Evolutionary conservation across 2,797 vertebrate genomes (phyloP), one percentile per base, ranked within the genome.

Genomic region (Dermochelys coriacea): DNA sequence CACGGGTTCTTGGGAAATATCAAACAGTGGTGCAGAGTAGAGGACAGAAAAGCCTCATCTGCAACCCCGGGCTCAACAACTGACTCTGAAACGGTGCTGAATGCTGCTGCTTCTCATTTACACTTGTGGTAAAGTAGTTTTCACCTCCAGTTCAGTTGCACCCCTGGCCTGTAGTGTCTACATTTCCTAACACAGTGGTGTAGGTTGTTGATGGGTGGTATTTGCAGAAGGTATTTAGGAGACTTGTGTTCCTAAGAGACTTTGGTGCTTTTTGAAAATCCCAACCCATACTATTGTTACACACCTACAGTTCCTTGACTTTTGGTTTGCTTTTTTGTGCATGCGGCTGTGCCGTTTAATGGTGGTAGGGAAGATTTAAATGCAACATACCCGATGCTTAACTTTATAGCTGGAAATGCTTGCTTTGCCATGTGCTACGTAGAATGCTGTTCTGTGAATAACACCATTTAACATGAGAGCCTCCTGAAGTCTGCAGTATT

Each of bases 301-400:
- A 37, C n/a, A 3, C 21, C 51, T 86, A 54, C 90, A 82, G 14
- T 37, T 8, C 34, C 74, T 49, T 75, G 51, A 8, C 83, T 79
- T 47, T 77, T 15, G 12, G 57, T 87, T 49, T 85, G 52, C 2
- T 0, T 37, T 80, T 93, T 61, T 57, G 57, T 90, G 10, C 37
- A 2, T 19, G 34, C 12, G 31, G 6, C 8, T 15, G 2, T 61
- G 50, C 23, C n/a, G 57, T 71, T 82, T 82, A 61, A 1, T 37
- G 52, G 12, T 55, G 57, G 49, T 47, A 75, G 45, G 74, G 41
- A 45, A 75, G 41, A 9, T 1, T 89, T 50, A 27, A 52, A 15
- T 3, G 79, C 11, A 86, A 15, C 1, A 1, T 2, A 0, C 2
- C 50, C 27, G 31, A 25, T 12, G 37, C 75, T 80, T 84, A 80